Percentiles rank a stretch among this genome's conserved stretches.
phyloP scores from a whole-genome alignment of 2,113 vertebrate species.

The Gymnocephalus cernua region DNA sequence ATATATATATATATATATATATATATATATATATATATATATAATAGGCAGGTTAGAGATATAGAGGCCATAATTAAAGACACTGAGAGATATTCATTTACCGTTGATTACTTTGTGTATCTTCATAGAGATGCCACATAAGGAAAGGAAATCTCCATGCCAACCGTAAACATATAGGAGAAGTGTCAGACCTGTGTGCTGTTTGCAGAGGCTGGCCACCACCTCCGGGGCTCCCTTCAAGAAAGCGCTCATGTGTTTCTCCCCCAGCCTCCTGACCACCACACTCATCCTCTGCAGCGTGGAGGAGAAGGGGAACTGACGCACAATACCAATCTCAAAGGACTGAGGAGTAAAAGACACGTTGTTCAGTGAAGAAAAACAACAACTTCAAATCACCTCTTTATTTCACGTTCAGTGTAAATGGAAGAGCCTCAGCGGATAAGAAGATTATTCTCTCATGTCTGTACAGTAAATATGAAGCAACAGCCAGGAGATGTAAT shows the following conservation, averaged over 20 bases:
- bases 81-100: neutral
- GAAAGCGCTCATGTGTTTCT: slow-evolving; percentile 94
- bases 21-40: too few relatives aligned
- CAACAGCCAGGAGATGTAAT: neutral
- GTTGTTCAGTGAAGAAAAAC: neutral
- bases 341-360: slow-evolving; percentile 77
- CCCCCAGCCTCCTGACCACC: slow-evolving; percentile 89
- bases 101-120: neutral
- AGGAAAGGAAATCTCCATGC: neutral
- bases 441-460: neutral
- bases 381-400: neutral
- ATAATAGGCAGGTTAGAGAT: neutral
- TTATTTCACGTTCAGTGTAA: neutral
- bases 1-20: too few relatives aligned
- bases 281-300: slow-evolving; percentile 95
- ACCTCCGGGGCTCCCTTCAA: slow-evolving; percentile 96
- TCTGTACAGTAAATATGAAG: neutral
- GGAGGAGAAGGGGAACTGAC: slow-evolving; percentile 96
- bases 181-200: slow-evolving; percentile 87
- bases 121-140: neutral
- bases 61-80: neutral
- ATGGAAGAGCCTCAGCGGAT: neutral
- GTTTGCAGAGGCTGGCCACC: slow-evolving; percentile 91
- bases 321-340: slow-evolving; percentile 94
- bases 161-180: neutral